Evolutionary conservation across 2,113 vertebrate genomes (phyloP).

Genomic region (Podiceps cristatus): DNA sequence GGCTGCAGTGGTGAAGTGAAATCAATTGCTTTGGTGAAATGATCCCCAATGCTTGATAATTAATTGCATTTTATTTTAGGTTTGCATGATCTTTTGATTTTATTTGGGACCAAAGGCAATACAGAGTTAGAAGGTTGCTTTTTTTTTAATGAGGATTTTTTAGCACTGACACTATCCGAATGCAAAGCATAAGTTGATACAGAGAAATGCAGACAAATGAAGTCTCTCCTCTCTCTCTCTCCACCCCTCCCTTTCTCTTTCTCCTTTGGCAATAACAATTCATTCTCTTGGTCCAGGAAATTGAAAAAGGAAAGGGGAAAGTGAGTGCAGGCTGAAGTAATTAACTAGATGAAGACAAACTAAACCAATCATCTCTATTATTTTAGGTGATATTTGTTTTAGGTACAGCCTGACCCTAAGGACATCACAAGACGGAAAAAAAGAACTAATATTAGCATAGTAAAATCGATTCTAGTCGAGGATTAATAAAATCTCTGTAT

Average conservation of each 20-base stretch:
- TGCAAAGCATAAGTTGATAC: not conserved
- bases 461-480: not conserved
- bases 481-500: not conserved
- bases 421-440: not conserved
- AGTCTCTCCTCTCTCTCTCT: not conserved
- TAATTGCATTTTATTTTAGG: conserved; percentile 1
- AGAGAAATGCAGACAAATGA: not conserved
- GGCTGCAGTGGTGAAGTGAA: not conserved
- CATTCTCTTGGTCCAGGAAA: not conserved
- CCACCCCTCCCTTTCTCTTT: not conserved
- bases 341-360: not conserved
- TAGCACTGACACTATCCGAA: not conserved
- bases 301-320: not conserved
- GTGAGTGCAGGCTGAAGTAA: not conserved
- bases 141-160: conserved; percentile 12
- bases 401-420: not conserved
- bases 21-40: conserved; percentile 43
- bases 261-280: not conserved
- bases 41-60: not conserved
- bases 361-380: not conserved
- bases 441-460: not conserved
- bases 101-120: not conserved
- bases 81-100: not conserved
- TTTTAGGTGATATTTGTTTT: not conserved
- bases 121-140: not conserved